Evolutionary conservation across 1,140 invertebrate species (phyloP).

Genomic region (Drosophila subpulchrella): DNA sequence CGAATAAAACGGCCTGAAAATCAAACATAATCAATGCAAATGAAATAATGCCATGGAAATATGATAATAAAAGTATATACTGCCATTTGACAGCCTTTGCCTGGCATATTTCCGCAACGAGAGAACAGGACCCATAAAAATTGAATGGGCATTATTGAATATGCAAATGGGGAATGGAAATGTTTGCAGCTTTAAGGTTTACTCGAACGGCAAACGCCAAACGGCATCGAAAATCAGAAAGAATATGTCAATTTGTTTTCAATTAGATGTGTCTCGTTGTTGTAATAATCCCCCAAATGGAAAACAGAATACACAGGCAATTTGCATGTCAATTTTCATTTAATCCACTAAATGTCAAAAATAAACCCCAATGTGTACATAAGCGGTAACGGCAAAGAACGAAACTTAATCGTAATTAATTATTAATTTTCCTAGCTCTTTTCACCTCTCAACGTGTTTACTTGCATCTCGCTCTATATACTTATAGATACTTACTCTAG

Average conservation of each 20-base stretch:
- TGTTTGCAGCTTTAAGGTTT: slow-evolving; percentile 48
- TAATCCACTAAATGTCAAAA: slow-evolving; percentile 37
- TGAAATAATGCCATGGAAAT: slow-evolving; percentile 52
- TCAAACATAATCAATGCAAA: slow-evolving; percentile 51
- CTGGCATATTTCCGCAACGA: background rate
- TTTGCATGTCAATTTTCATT: slow-evolving; percentile 65
- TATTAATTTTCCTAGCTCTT: slow-evolving; percentile 25
- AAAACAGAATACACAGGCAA: slow-evolving; percentile 27
- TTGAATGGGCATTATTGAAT: slow-evolving; percentile 48
- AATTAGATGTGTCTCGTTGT: slow-evolving; percentile 62
- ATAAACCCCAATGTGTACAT: slow-evolving; percentile 54
- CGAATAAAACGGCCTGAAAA: slow-evolving; percentile 26
- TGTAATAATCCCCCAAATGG: slow-evolving; percentile 48
- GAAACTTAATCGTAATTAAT: slow-evolving; percentile 32
- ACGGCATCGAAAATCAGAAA: slow-evolving; percentile 57
- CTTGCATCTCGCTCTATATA: slow-evolving; percentile 25
- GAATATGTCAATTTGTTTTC: slow-evolving; percentile 77
- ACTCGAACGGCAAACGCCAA: slow-evolving; percentile 41
- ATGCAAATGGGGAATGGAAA: slow-evolving; percentile 50
- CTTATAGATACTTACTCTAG: slow-evolving; percentile 24
- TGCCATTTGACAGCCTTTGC: slow-evolving; percentile 15
- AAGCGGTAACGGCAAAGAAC: slow-evolving; percentile 16
- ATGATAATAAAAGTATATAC: slow-evolving; percentile 46
- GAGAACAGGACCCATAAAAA: slow-evolving; percentile 18
- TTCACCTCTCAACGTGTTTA: slow-evolving; percentile 27